phyloP scores from a whole-genome alignment of 2,888 invertebrate genomes.

The Hanleya hanleyi region DNA sequence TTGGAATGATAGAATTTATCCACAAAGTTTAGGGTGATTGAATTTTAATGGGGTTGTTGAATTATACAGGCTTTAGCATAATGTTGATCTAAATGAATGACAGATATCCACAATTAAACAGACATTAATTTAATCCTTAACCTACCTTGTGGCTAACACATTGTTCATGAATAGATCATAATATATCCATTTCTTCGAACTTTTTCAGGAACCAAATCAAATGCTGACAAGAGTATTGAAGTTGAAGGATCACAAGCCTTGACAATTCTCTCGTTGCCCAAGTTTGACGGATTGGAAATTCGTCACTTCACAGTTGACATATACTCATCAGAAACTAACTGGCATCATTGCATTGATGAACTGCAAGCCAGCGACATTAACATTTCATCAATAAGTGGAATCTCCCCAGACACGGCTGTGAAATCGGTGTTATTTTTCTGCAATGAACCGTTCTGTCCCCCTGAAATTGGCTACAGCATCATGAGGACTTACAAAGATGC shows the following conservation, averaged over 20 bases:
- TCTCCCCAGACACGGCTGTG: conserved; percentile 30
- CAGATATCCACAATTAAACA: too few relatives aligned
- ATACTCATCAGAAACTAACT: conserved; percentile 15
- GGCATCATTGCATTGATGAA: conserved; percentile 16
- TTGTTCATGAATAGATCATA: neutral
- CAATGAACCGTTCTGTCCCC: conserved; percentile 46
- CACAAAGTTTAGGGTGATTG: too few relatives aligned
- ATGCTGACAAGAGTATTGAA: conserved; percentile 19
- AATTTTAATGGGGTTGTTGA: too few relatives aligned
- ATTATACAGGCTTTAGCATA: too few relatives aligned
- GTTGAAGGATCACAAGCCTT: conserved; percentile 32
- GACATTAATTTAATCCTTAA: too few relatives aligned
- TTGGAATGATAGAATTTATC: too few relatives aligned
- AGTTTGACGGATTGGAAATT: conserved; percentile 41
- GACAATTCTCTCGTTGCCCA: conserved; percentile 46
- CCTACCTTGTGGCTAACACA: too few relatives aligned
- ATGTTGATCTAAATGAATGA: too few relatives aligned
- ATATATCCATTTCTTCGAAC: neutral
- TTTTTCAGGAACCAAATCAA: conserved; percentile 27
- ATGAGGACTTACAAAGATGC: conserved; percentile 41
- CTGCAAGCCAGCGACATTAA: conserved; percentile 9
- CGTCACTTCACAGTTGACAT: conserved; percentile 34
- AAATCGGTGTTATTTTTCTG: conserved; percentile 47
- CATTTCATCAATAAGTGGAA: neutral
- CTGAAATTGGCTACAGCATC: conserved; percentile 43